Evolutionary conservation across 2,888 invertebrate species (phyloP).

Genomic region (Polydrusus cervinus): DNA sequence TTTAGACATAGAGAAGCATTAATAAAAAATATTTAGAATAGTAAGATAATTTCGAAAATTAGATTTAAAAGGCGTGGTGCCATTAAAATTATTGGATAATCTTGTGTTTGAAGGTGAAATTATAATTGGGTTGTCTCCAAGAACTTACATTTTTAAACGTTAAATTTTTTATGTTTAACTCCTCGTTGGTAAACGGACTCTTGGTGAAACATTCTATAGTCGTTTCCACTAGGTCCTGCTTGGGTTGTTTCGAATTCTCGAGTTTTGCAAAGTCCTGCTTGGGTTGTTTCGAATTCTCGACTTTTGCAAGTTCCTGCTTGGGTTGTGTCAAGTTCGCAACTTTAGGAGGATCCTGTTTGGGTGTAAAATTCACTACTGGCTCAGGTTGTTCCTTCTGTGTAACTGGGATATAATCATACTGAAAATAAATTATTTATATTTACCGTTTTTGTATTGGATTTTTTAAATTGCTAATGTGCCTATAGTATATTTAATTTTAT

Average conservation of each 20-base stretch:
- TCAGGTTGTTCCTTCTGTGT: neutral
- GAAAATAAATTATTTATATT: slow-evolving; percentile 1
- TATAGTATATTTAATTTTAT: no score
- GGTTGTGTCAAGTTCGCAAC: neutral
- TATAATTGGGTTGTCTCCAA: neutral
- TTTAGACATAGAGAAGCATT: no score
- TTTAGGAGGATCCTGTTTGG: neutral
- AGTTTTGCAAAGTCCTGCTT: neutral
- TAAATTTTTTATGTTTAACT: slow-evolving; percentile 7
- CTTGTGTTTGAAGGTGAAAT: no score
- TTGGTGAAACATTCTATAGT: neutral
- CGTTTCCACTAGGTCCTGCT: no score
- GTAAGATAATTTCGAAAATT: no score
- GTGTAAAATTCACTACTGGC: no score
- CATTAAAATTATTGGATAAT: no score
- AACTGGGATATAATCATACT: neutral
- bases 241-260: neutral
- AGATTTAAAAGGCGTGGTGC: no score
- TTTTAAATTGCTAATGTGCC: no score
- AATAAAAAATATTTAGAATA: no score
- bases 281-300: neutral
- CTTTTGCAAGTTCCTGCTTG: neutral
- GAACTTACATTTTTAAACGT: neutral
- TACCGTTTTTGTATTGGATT: no score
- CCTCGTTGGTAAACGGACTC: slow-evolving; percentile 12